phyloP scores from a whole-genome alignment of 2,113 vertebrate species.

The Pantherophis guttatus region DNA sequence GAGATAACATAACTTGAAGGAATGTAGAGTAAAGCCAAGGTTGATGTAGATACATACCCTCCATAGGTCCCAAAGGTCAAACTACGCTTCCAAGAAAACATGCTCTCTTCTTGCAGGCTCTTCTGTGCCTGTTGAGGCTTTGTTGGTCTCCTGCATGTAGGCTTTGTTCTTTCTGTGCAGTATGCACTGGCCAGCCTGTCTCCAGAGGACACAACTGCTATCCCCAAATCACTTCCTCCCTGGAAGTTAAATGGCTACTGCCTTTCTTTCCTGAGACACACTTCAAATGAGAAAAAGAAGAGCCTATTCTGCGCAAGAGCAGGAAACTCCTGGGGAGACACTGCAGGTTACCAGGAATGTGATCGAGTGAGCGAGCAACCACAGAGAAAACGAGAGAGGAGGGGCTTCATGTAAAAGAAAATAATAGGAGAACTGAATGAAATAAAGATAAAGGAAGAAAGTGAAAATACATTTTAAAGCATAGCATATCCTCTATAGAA shows the following conservation, averaged over 20 bases:
- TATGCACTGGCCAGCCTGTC: background rate
- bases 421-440: background rate
- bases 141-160: slow-evolving; percentile 57
- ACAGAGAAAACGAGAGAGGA: background rate
- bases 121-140: slow-evolving; percentile 45
- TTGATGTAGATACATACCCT: slow-evolving; percentile 68
- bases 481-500: background rate
- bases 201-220: slow-evolving; percentile 5
- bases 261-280: slow-evolving; percentile 20
- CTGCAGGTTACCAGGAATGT: slow-evolving; percentile 4
- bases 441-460: background rate
- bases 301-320: background rate
- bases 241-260: background rate
- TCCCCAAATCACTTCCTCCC: background rate
- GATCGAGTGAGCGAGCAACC: background rate
- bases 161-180: slow-evolving; percentile 32
- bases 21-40: background rate
- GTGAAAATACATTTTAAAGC: background rate
- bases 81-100: slow-evolving; percentile 77
- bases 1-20: background rate
- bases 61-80: slow-evolving; percentile 76
- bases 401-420: background rate
- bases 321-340: slow-evolving; percentile 26
- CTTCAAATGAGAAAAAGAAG: slow-evolving; percentile 30
- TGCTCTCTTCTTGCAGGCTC: slow-evolving; percentile 45